phyloP scores from a whole-genome alignment of 2,113 vertebrate species.

The Agelaius tricolor region DNA sequence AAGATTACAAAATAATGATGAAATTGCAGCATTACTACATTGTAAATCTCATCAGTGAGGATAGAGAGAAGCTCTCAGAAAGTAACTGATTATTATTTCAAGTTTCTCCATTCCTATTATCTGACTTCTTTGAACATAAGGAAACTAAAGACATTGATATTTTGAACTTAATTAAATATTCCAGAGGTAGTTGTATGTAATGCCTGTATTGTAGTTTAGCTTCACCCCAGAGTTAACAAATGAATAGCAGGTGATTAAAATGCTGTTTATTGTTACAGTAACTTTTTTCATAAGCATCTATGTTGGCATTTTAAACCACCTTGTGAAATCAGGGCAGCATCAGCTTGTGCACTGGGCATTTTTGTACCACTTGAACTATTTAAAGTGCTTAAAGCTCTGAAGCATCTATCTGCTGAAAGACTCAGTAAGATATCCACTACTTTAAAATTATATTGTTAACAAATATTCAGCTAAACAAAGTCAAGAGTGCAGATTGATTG shows the following conservation, averaged over 20 bases:
- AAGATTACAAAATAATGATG: slow-evolving; percentile 69
- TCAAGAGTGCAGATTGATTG: neutral
- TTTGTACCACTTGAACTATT: neutral
- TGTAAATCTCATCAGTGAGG: slow-evolving; percentile 27
- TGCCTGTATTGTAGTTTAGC: neutral
- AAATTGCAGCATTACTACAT: slow-evolving; percentile 48
- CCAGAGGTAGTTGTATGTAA: neutral
- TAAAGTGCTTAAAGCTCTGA: neutral
- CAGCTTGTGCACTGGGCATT: neutral
- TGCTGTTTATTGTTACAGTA: neutral
- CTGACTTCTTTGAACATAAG: neutral
- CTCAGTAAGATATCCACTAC: neutral
- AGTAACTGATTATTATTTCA: neutral
- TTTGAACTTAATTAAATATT: slow-evolving; percentile 9
- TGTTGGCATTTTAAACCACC: neutral
- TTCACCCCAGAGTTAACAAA: neutral
- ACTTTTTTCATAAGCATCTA: neutral
- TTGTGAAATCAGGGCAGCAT: neutral
- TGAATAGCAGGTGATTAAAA: neutral
- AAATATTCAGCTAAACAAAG: neutral
- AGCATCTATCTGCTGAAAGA: neutral
- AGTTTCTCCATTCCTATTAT: neutral
- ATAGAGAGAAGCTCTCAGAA: slow-evolving; percentile 5
- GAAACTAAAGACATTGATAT: neutral
- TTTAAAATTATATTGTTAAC: neutral